phyloP scores from a whole-genome alignment of 2,797 vertebrate species.

The Poeciliopsis turneri region DNA sequence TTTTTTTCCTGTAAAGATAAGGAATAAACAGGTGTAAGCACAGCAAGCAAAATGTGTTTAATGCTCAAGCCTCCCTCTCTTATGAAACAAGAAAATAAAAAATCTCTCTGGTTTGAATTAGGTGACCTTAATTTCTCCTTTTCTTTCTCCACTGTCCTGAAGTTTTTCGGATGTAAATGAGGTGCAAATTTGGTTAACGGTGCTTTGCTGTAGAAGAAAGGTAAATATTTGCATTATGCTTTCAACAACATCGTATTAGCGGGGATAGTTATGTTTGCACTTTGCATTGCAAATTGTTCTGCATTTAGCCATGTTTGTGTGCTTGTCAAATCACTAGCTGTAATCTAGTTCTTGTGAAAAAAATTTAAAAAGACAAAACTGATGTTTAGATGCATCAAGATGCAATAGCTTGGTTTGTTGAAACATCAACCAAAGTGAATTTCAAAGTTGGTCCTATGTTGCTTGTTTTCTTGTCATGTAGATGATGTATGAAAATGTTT shows the following conservation, averaged over 20 bases:
- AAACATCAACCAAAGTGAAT: background rate
- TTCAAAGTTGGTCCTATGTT: background rate
- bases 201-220: constrained; percentile 75
- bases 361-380: background rate
- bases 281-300: constrained; percentile 14
- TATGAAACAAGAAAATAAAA: background rate
- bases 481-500: background rate
- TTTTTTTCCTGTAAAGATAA: constrained; percentile 18
- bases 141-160: constrained; percentile 43
- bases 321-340: constrained; percentile 34
- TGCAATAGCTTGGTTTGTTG: background rate
- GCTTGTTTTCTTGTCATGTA: background rate
- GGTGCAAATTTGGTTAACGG: constrained; percentile 68
- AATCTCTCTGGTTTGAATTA: constrained; percentile 31
- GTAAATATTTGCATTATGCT: constrained; percentile 79
- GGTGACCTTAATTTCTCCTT: constrained; percentile 53
- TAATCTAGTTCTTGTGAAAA: constrained; percentile 9
- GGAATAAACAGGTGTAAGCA: constrained; percentile 26
- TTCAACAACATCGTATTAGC: constrained; percentile 34
- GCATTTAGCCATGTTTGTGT: constrained; percentile 10
- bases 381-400: background rate
- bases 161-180: constrained; percentile 75
- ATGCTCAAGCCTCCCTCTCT: constrained; percentile 19
- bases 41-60: constrained; percentile 20
- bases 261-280: constrained; percentile 55